Evolutionary conservation across 1,140 invertebrate species (phyloP), one percentile per base, ranked within the genome.

Genomic region (Rhyzopertha dominica): DNA sequence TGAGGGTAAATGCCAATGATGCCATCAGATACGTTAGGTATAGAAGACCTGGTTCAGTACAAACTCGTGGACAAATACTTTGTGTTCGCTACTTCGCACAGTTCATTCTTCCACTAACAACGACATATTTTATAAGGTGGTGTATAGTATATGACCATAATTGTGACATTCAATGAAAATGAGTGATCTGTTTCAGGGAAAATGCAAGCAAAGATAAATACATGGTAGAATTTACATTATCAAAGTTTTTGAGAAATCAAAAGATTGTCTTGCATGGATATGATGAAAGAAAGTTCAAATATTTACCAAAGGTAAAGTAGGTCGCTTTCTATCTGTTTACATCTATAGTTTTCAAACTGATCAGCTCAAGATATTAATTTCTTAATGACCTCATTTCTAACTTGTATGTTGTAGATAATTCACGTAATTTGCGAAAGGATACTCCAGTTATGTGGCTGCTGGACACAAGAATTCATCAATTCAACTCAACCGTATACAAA

Each of bases 31-130:
- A 86, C 58, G 84, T 94, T n/a, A 69, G 89, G 38, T 75, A 79
- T 53, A 86, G 84, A 67, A 71, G 88, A 32, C 82, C 85, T 0
- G 77, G 78, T 28, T 81, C 88, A 0, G 84, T 93, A 24, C 90
- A 92, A 71, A 91, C 87, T 1, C 75, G 81, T 26, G 77, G 81
- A 1, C 89, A 93, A 69, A 87, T 92, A 36, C 67, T 81, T 12
- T 84, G 82, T 56, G 81, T 91, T 18, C 79, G 87, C 59, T 81
- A 87, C 59, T 93, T 92, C 68, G 85, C 87, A 58, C 78, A 83
- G 56, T 87, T 82, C 55, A 74, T 91, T 32, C 76, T 86, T 57
- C 85, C 87, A n/a, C 81, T 86, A 59, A 82, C 82, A 56, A 75
- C 82, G 31, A 77, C 89, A 4, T 91, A 82, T 63, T 80, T 78